phyloP scores from a whole-genome alignment of 2,888 invertebrate species.

The Spilarctia lutea region DNA sequence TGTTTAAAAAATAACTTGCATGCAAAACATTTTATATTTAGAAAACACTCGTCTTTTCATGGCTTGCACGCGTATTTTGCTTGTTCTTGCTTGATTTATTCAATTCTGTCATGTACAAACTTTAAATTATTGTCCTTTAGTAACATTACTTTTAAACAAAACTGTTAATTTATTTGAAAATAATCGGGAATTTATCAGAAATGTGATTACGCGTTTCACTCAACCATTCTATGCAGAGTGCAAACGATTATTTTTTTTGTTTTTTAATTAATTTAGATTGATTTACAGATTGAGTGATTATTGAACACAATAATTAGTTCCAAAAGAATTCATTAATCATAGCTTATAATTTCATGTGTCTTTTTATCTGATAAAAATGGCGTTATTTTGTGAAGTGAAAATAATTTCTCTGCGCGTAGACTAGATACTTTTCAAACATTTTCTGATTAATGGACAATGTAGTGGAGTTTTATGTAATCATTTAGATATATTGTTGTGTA shows the following conservation, averaged over 20 bases:
- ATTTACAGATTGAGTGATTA: not conserved
- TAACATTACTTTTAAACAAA: not conserved
- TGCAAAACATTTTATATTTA: not conserved
- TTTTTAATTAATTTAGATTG: not conserved
- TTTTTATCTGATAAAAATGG: not conserved
- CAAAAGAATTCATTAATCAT: not conserved
- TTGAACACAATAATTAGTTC: not conserved
- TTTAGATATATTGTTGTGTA: not conserved
- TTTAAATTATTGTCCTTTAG: not conserved
- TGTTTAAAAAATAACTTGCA: not conserved
- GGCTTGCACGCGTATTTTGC: not conserved
- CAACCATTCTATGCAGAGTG: not conserved
- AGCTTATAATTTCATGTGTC: not conserved
- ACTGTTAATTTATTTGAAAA: not conserved
- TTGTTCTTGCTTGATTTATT: not conserved
- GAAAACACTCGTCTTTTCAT: not conserved
- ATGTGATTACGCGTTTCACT: not conserved
- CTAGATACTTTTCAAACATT: not conserved
- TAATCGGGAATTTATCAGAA: not conserved
- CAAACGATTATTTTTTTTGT: not conserved
- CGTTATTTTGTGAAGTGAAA: not conserved
- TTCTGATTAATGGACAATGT: not conserved
- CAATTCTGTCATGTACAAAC: not conserved
- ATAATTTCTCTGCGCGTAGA: not conserved
- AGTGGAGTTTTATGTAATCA: not conserved